Conservation (phyloP, 2,797 vertebrate species). For the Alouatta caraya region DNA sequence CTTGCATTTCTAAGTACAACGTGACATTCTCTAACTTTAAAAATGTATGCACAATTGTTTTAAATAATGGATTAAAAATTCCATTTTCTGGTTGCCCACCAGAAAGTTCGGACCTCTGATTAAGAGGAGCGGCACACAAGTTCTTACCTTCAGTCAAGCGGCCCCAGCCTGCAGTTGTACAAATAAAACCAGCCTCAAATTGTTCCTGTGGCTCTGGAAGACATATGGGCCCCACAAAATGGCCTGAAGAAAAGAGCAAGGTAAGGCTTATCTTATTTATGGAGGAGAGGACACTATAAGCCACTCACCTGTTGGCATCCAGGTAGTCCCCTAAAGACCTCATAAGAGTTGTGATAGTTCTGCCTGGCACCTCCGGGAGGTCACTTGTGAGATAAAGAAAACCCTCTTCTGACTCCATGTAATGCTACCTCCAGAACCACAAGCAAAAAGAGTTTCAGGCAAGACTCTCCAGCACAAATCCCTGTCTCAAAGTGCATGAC, state of each 20-base stretch:
- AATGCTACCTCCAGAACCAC: neutral
- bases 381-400: neutral
- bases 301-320: neutral
- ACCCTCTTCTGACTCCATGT: neutral
- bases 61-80: neutral
- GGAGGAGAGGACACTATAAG: neutral
- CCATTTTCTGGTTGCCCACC: neutral
- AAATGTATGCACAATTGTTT: neutral
- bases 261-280: neutral
- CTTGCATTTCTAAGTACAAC: neutral
- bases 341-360: neutral
- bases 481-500: neutral
- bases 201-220: constrained; percentile 88
- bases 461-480: neutral
- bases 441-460: neutral
- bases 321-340: neutral
- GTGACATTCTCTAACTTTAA: neutral
- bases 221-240: constrained; percentile 87
- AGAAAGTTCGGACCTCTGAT: neutral
- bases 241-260: constrained; percentile 79
- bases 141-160: constrained; percentile 87
- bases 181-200: constrained; percentile 84
- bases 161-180: constrained; percentile 91
- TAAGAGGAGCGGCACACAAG: neutral
- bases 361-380: neutral